Evolutionary conservation across 1,140 invertebrate species (phyloP).

Genomic region (Brachystomella parvula): DNA sequence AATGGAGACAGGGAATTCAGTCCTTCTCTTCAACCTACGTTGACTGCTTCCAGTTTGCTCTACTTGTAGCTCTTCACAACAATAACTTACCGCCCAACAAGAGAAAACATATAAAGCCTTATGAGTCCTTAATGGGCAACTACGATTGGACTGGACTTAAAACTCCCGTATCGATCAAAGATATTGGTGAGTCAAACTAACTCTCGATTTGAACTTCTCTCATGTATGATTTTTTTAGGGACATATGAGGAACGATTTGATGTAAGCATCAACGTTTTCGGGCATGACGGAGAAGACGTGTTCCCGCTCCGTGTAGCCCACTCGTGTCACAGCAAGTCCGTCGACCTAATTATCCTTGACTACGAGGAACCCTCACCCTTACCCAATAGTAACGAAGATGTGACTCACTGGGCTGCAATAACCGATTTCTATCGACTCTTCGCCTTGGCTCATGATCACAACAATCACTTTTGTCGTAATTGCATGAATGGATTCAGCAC

Average conservation of each 20-base stretch:
- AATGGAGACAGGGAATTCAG: not conserved
- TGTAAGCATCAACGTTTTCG: not conserved
- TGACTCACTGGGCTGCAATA: not conserved
- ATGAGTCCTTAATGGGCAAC: not conserved
- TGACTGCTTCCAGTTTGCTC: not conserved
- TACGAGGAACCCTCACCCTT: not conserved
- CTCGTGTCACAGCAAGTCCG: not conserved
- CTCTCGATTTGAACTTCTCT: not conserved
- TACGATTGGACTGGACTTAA: not conserved
- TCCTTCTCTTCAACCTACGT: not conserved
- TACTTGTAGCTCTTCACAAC: not conserved
- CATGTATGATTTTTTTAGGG: not conserved
- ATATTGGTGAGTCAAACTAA: not conserved
- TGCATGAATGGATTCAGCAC: too few relatives aligned
- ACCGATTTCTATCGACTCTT: not conserved
- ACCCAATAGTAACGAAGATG: not conserved
- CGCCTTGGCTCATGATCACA: too few relatives aligned
- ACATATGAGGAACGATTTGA: not conserved
- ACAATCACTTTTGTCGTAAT: too few relatives aligned
- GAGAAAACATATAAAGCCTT: not conserved
- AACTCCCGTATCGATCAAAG: not conserved
- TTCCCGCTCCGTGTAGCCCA: not conserved
- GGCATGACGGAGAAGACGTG: not conserved
- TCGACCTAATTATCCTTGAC: not conserved
- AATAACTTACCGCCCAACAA: not conserved